Percentiles rank a stretch among this genome's conserved stretches.
Conservation (phyloP, 1,140 invertebrate species). For the Catajapyx aquilonaris region DNA sequence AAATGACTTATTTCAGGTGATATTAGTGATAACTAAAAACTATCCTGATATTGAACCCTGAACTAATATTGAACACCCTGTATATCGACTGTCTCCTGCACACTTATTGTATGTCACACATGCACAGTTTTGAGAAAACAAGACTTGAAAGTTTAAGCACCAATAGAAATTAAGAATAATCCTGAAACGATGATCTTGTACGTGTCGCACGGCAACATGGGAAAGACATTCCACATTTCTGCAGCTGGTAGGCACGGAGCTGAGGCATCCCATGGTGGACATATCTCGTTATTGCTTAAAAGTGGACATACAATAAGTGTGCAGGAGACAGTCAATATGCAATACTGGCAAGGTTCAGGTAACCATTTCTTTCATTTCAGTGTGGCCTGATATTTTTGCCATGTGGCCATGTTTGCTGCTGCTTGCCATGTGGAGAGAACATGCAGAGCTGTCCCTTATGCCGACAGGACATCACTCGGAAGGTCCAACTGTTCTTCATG, state of each 20-base stretch:
- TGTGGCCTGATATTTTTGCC: constrained; percentile 56
- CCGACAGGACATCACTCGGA: constrained; percentile 38
- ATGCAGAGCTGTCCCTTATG: constrained; percentile 49
- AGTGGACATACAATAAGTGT: not conserved
- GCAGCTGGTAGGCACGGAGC: no score
- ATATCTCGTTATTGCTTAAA: not conserved
- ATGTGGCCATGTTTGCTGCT: constrained; percentile 69
- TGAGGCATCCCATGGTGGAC: no score
- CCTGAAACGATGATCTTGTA: not conserved
- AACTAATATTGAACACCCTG: no score
- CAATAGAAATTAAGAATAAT: no score
- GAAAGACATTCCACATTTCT: not conserved
- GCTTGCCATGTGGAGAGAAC: constrained; percentile 33
- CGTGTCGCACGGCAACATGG: not conserved
- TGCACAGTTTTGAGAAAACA: no score
- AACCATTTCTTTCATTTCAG: constrained; percentile 25
- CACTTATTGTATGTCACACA: no score
- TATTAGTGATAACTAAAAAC: no score
- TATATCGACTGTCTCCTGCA: no score
- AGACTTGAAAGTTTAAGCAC: no score
- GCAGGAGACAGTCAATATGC: not conserved
- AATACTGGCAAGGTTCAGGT: not conserved
- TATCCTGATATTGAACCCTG: no score
- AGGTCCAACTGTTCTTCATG: constrained; percentile 23
- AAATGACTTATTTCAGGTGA: no score